Conservation (phyloP, 2,113 vertebrate species). For the Lethenteron camtschaticum region DNA sequence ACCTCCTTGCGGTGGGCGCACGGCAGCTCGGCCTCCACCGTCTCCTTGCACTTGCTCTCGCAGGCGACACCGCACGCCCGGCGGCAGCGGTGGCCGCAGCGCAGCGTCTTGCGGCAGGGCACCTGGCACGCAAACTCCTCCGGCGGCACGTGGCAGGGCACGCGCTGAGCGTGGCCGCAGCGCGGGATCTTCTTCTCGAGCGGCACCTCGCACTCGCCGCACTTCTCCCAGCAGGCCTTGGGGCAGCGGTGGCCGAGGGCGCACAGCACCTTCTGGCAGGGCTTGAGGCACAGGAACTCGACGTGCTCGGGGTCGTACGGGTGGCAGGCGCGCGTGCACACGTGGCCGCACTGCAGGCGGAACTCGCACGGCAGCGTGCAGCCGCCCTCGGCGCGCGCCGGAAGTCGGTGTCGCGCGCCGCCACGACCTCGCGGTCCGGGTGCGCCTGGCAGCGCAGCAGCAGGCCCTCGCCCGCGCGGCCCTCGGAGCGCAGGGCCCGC, state of each 20-base stretch:
- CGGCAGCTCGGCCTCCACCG: slow-evolving; percentile 22
- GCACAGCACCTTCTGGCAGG: slow-evolving; percentile 11
- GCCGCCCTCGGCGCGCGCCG: slow-evolving; percentile 12
- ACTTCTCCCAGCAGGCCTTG: slow-evolving; percentile 9
- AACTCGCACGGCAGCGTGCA: slow-evolving; percentile 13
- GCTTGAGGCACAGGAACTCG: slow-evolving; percentile 8
- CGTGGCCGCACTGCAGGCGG: slow-evolving; percentile 15
- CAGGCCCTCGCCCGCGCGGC: slow-evolving; percentile 10
- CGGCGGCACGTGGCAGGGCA: slow-evolving; percentile 11
- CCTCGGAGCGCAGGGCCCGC: slow-evolving; percentile 7
- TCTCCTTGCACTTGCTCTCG: slow-evolving; percentile 7
- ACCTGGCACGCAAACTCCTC: slow-evolving; percentile 10
- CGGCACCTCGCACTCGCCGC: slow-evolving; percentile 10
- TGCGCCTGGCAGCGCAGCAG: slow-evolving; percentile 15
- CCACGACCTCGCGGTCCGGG: slow-evolving; percentile 10
- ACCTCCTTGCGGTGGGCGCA: slow-evolving; percentile 43
- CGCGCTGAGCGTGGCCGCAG: slow-evolving; percentile 14
- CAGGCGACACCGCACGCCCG: slow-evolving; percentile 12
- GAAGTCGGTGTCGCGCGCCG: slow-evolving; percentile 12
- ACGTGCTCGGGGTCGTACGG: slow-evolving; percentile 14
- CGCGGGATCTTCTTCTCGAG: slow-evolving; percentile 13
- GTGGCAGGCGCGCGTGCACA: slow-evolving; percentile 13
- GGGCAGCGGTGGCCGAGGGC: slow-evolving; percentile 12
- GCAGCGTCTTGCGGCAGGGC: slow-evolving; percentile 10
- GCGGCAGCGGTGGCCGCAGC: slow-evolving; percentile 13